These are phyloP conservation scores for Ormyrus labotus DNA, from an alignment of 2,888 invertebrate genomes.

Conservation along the genomic window DNA sequence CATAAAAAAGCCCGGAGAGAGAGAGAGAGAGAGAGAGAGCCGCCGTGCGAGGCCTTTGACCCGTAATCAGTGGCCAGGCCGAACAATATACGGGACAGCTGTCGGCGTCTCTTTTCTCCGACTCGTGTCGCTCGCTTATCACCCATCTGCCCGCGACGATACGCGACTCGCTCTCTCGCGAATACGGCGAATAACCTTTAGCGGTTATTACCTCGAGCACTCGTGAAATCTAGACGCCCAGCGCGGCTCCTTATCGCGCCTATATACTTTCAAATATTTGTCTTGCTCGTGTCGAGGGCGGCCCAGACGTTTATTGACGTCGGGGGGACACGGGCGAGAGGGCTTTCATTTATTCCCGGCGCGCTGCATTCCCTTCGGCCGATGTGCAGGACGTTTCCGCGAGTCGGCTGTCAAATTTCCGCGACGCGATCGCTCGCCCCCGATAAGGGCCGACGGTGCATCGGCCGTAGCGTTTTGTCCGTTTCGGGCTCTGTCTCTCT, in stretches of 20 bases:
- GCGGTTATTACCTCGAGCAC: background rate
- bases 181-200: background rate
- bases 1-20: too few species aligned
- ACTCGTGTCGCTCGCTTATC: slow-evolving; percentile 28
- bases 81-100: slow-evolving; percentile 31
- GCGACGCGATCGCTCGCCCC: background rate
- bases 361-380: background rate
- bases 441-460: background rate
- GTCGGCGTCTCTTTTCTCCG: slow-evolving; percentile 15
- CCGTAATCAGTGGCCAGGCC: slow-evolving; percentile 63
- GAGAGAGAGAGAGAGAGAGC: background rate
- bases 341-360: slow-evolving; percentile 2
- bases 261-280: slow-evolving; percentile 45
- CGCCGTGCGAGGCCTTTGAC: slow-evolving; percentile 65
- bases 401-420: slow-evolving; percentile 37
- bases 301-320: slow-evolving; percentile 15
- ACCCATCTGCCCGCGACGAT: slow-evolving; percentile 16
- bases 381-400: background rate
- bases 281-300: slow-evolving; percentile 20
- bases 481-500: too few species aligned
- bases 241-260: slow-evolving; percentile 19
- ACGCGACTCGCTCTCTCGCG: background rate
- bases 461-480: too few species aligned
- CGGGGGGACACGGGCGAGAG: slow-evolving; percentile 2
- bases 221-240: background rate